These are phyloP conservation scores for Myzus persicae DNA, from an alignment of 1,140 invertebrate genomes.

Conservation along the genomic window DNA sequence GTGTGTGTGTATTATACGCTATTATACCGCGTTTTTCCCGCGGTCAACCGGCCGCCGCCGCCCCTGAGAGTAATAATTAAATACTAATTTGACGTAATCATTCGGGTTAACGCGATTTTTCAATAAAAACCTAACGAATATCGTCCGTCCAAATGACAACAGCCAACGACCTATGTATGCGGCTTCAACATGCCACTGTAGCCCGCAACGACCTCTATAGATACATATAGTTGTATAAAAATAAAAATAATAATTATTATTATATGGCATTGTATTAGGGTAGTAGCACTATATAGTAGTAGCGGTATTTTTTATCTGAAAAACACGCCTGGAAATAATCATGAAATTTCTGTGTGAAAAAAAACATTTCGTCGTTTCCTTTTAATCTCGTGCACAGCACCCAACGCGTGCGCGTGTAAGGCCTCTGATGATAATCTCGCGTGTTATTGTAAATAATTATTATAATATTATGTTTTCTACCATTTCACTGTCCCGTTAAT, in stretches of 20 bases:
- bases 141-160: not conserved
- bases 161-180: not conserved
- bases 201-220: not conserved
- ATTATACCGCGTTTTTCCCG: slow-evolving; percentile 32
- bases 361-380: not conserved
- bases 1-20: too few relatives aligned
- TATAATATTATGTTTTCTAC: not conserved
- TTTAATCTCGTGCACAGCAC: not conserved
- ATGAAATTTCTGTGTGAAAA: not conserved
- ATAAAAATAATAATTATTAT: not conserved
- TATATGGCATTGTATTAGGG: not conserved
- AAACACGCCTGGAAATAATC: not conserved
- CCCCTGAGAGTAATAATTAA: not conserved
- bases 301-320: not conserved
- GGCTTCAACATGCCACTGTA: too few relatives aligned
- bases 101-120: slow-evolving; percentile 50
- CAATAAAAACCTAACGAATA: not conserved
- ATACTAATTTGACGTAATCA: slow-evolving; percentile 44
- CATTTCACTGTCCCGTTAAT: not conserved
- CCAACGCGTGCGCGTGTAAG: not conserved
- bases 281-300: not conserved
- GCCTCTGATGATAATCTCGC: not conserved
- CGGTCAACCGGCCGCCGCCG: not conserved
- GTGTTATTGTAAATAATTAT: not conserved
- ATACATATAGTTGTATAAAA: not conserved